Evolutionary conservation across 2,888 invertebrate species (phyloP).

Genomic region (Epiblema foenella): DNA sequence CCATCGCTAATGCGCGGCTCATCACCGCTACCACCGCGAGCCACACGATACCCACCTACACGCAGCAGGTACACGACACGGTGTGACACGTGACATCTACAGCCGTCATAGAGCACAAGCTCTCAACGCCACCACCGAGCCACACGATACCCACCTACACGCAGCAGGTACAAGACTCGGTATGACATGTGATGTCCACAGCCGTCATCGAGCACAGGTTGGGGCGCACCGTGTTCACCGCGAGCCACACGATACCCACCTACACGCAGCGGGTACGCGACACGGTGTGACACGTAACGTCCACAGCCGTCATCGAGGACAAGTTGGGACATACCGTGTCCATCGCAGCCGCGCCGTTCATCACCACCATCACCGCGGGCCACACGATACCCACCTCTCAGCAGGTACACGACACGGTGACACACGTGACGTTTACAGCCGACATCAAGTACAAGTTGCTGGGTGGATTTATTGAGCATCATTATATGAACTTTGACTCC

Average conservation of each 20-base stretch:
- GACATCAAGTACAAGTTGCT: constrained; percentile 71
- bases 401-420: constrained; percentile 59
- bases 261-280: constrained; percentile 73
- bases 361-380: constrained; percentile 68
- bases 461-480: constrained; percentile 52
- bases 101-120: constrained; percentile 60
- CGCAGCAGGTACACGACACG: constrained; percentile 66
- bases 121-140: constrained; percentile 70
- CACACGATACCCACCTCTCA: constrained; percentile 73
- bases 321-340: constrained; percentile 84
- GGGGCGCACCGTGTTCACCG: constrained; percentile 82
- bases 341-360: constrained; percentile 78
- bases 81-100: not conserved
- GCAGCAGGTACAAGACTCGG: constrained; percentile 63
- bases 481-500: no score
- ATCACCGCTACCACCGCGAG: constrained; percentile 70
- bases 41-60: constrained; percentile 71
- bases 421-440: not conserved
- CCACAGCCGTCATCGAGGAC: constrained; percentile 59
- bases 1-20: constrained; percentile 81
- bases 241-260: constrained; percentile 69
- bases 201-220: constrained; percentile 53
- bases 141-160: constrained; percentile 73
- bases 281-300: not conserved
- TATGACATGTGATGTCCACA: constrained; percentile 71